phyloP scores from a whole-genome alignment of 1,140 invertebrate genomes.

The Orussus abietinus region DNA sequence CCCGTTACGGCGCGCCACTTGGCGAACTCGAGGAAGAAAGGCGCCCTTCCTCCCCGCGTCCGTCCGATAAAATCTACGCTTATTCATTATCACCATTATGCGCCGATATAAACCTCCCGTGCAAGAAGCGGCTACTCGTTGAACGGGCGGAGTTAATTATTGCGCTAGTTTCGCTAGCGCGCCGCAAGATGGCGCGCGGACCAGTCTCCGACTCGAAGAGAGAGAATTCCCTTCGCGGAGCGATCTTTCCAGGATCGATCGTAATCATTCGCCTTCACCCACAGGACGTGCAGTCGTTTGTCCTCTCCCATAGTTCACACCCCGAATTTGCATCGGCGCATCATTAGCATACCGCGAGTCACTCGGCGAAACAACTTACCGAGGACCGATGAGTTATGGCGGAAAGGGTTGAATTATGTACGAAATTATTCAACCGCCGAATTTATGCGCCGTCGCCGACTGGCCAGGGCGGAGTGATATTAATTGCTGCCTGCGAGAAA shows the following conservation, averaged over 20 bases:
- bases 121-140: too few species aligned
- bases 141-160: too few species aligned
- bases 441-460: conserved; percentile 35
- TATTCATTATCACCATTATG: too few species aligned
- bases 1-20: too few species aligned
- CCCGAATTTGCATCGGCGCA: conserved; percentile 31
- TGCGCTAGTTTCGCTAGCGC: conserved; percentile 4
- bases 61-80: too few species aligned
- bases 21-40: too few species aligned
- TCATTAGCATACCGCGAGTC: conserved; percentile 33
- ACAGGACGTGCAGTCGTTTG: conserved; percentile 15
- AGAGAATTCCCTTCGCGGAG: too few species aligned
- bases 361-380: conserved; percentile 11
- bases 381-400: conserved; percentile 27
- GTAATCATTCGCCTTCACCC: conserved; percentile 20
- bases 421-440: conserved; percentile 43
- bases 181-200: too few species aligned
- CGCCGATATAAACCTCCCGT: too few species aligned
- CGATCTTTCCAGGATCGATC: conserved; percentile 7
- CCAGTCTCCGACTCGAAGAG: too few species aligned
- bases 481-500: conserved; percentile 37
- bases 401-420: conserved; percentile 43
- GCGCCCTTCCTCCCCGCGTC: too few species aligned
- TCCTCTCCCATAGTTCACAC: conserved; percentile 19
- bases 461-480: conserved; percentile 37